Evolutionary conservation across 2,888 invertebrate species (phyloP), one percentile per base, ranked within the genome.

Genomic region (Cerastis rubricosa): DNA sequence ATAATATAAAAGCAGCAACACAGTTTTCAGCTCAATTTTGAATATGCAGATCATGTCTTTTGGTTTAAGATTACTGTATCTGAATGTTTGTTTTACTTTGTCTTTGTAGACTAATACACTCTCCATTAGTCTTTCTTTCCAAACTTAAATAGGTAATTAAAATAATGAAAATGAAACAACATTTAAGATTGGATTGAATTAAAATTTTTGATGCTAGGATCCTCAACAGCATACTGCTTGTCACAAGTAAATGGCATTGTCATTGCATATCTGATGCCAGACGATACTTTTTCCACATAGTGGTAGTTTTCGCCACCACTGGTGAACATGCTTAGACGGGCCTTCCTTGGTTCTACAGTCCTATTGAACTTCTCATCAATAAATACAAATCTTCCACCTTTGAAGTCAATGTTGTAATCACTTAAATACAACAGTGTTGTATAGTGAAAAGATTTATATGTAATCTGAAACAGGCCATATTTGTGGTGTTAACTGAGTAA

Each of bases 161-260:
- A 35, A 19, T 59, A 8, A 22, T 43, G 14, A 71, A 68, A 86
- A 74, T 54, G 7, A 86, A 78, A 75, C 75, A 71, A 61, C 22
- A 65, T 29, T 17, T 76, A 35, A 68, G 43, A 71, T 67, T 78
- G 86, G 87, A 90, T 87, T 88, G 85, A 88, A 68, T 85, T 88
- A 70, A 80, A 93, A 43, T 74, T 81, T 69, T 86, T 86, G 64
- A 80, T 84, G 88, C 90, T 93, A 71, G 95, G 95, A 79, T 98
- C 98, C 71, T 96, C 93, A 90, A 98, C 98, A 40, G 98, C 97
- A 91, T 97, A 97, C 64, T 96, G 94, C 72, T 97, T 94, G 94
- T 99, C 97, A 95, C 99, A 99, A 9, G 99, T 99, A 92, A 99
- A 99, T 65, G 99, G 98, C 70, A 99, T 97, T 0, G 98, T 99